Base-by-base conservation (phyloP, 2,797 vertebrate genomes). In the Hybognathus amarus region DNA sequence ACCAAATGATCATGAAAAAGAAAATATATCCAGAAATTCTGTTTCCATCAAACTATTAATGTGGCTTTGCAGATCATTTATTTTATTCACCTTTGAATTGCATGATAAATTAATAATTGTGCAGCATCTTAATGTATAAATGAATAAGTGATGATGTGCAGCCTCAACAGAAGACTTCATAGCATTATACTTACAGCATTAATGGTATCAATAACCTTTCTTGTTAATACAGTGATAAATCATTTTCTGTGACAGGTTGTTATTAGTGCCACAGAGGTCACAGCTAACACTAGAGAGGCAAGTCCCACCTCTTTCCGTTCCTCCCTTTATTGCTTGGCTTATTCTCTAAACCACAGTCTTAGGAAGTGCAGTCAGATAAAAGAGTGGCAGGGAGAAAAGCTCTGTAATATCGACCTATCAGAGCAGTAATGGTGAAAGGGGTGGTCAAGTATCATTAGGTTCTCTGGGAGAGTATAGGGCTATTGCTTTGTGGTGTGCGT, bases 301-400 rank as follows among this genome's bases (percentile, higher is more conserved):
- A 59, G 33, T 47, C 54, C 67, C 47, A 61, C 27, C 40, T 61
- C n/a, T 82, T 45, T 42, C 69, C 27, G n/a, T 81, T 73, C 63
- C 45, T 64, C 54, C 2, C n/a, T 77, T 78, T 47, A 69, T n/a
- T 18, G 3, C 68, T 47, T 52, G 71, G 77, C 47, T 45, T 64
- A 54, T n/a, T 80, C 70, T 42, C 63, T 82, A 9, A 42, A 70
- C 13, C 73, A 70, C 56, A 71, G 47, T 54, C 36, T 38, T 78
- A 66, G 68, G 22, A 79, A 77, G 64, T 36, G 38, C 78, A 27
- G 59, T 61, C 59, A 61, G 47, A 84, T 52, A 68, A 61, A 68
- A 78, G 77, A 64, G 56, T 69, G 83, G 52, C 59, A 64, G n/a
- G 78, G 27, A 80, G 59, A 33, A 52, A 77, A 66, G 17, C 10